phyloP scores from a whole-genome alignment of 2,113 vertebrate genomes.

The Heterocephalus glaber region DNA sequence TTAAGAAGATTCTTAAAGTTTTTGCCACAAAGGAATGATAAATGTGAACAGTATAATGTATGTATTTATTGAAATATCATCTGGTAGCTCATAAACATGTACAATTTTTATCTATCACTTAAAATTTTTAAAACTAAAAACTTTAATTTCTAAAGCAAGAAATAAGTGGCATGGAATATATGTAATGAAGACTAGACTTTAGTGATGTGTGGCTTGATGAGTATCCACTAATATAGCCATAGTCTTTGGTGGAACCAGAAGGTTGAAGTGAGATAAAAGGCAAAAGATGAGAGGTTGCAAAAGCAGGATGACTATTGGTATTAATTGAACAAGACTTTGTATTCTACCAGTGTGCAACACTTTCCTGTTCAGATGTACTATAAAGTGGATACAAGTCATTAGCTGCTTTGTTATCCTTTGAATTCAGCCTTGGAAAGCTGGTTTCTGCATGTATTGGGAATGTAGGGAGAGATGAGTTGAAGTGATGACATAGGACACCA shows the following conservation, averaged over 20 bases:
- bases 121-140: not conserved
- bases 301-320: not conserved
- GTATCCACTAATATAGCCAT: not conserved
- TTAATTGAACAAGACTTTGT: not conserved
- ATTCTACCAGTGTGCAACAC: not conserved
- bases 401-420: not conserved
- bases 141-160: not conserved
- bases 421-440: not conserved
- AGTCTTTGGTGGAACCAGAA: not conserved
- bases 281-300: not conserved
- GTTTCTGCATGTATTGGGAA: not conserved
- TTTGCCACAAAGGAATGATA: not conserved
- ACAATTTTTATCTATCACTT: not conserved
- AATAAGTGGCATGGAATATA: not conserved
- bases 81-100: not conserved
- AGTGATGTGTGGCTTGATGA: not conserved
- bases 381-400: not conserved
- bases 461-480: not conserved
- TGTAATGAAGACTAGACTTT: not conserved
- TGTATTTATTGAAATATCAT: not conserved
- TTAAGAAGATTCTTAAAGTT: not conserved
- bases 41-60: not conserved
- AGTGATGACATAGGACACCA: not conserved
- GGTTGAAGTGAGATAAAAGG: not conserved
- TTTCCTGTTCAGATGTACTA: not conserved